Conservation (phyloP, 2,797 vertebrate species). For the Stomatorhinus walkeri region DNA sequence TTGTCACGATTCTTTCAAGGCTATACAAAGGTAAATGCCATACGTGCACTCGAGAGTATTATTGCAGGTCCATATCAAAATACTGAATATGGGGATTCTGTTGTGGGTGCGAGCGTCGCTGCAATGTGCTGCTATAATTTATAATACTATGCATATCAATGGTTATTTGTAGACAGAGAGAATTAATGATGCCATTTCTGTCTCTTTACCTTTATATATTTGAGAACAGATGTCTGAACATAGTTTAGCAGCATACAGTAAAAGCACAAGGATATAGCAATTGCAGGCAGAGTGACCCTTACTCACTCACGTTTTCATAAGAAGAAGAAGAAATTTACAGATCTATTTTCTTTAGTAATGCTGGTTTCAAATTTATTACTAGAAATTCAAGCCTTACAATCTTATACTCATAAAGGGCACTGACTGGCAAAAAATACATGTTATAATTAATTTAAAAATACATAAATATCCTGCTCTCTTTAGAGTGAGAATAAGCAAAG, state of each 20-base stretch:
- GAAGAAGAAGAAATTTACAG: not conserved
- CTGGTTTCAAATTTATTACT: not conserved
- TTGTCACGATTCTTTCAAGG: not conserved
- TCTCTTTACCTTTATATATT: not conserved
- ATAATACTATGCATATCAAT: not conserved
- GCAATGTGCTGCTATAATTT: not conserved
- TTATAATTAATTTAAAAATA: not conserved
- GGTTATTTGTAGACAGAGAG: not conserved
- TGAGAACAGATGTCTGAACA: not conserved
- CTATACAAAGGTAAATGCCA: not conserved
- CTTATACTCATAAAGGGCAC: not conserved
- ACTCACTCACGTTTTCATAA: not conserved
- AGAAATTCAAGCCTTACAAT: not conserved
- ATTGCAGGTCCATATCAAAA: not conserved
- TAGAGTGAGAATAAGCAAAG: not conserved
- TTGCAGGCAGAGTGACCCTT: not conserved
- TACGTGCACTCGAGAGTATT: not conserved
- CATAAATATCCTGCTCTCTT: not conserved
- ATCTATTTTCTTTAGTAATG: not conserved
- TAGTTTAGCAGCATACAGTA: not conserved
- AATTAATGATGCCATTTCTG: not conserved
- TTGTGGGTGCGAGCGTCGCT: not conserved
- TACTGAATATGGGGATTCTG: not conserved
- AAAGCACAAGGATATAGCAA: not conserved
- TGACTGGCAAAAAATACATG: not conserved